Evolutionary conservation across 2,888 invertebrate genomes (phyloP), one percentile per base, ranked within the genome.

Genomic region (Adineta ricciae): DNA sequence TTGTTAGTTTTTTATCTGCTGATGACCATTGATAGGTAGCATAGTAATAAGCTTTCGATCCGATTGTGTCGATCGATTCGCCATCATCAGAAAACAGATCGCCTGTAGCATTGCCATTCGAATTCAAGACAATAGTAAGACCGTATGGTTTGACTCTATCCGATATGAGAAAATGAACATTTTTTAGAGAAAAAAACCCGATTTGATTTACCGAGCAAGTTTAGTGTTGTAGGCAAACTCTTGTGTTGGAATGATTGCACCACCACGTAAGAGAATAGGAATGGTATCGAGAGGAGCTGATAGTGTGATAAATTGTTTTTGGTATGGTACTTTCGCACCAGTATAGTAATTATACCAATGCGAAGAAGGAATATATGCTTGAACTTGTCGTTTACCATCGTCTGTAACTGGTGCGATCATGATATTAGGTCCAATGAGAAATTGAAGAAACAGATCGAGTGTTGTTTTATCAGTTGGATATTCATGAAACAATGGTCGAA

Each of bases 81-180:
- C 95, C 95, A 88, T 95, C 94, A 89, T 95, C 95, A 94, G 94
- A 94, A 90, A 93, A 95, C 2, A 95, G 90, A 84, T 93, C 92
- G 3, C 95, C 95, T 1, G 86, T 87, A 0, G 94, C 94, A 38
- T 88, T 88, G 24, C 91, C 91, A 3, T 88, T 88, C 1, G 90
- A 88, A 88, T 93, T 92, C 0, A 93, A 91, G 0, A 93, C 93
- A 0, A 93, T 93, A 16, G 94, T 88, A 46, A 95, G 90, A 88
- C 93, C 93, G 86, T 95, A 91, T 82, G 93, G 92, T 50, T 93
- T 93, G 87, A 92, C 91, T 86, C 94, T 92, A 73, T n/a, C n/a
- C n/a, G n/a, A n/a, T n/a, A n/a, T n/a, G n/a, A n/a, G n/a, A n/a
- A n/a, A n/a, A n/a, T n/a, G n/a, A 50, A 46, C 46, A 11, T 46